Base-by-base conservation (phyloP, 1,140 invertebrate genomes). In the Eciton burchellii region DNA sequence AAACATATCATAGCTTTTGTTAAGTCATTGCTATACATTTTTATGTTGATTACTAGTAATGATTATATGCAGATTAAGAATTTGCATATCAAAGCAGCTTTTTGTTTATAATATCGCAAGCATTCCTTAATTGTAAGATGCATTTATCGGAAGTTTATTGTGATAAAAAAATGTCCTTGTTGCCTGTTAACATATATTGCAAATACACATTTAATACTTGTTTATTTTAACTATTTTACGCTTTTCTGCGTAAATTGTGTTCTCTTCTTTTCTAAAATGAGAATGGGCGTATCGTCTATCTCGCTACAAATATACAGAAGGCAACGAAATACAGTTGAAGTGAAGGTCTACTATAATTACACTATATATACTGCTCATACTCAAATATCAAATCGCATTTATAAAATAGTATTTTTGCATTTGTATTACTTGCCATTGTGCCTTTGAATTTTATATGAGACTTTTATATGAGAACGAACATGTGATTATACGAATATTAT, bases 401-500 rank as follows among this genome's bases (percentile, higher is more conserved):
- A 52, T 71, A 84, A 82, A 4, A 19, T 86, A 87, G 60, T 45
- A 54, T 45, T 84, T 87, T 62, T 73, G 16, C 52, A 65, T 35
- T 70, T 81, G 24, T 65, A 65, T 35, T 82, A 84, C 54, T 76
- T 66, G 65, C 66, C 84, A 84, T 59, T 83, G 86, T 88, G 86
- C 86, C 86, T 88, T 88, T 43, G 5, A 77, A 77, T 52, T 57
- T 66, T 57, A 77, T 12, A 49, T 49, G 21, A 81, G 68, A 60
- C 29, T n/a, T n/a, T n/a, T n/a, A n/a, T n/a, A n/a, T n/a, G n/a
- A n/a, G 43, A 45, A 84, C 70, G 21, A 56, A 54, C 45, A 45
- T 63, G 52, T 16, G 47, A 60, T 71, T 73, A 81, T 41, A 62
- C 47, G 35, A 82, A 72, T 85, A 72, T 86, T 81, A 62, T 9